Conservation (phyloP, 2,797 vertebrate genomes). For the Novumbra hubbsi region DNA sequence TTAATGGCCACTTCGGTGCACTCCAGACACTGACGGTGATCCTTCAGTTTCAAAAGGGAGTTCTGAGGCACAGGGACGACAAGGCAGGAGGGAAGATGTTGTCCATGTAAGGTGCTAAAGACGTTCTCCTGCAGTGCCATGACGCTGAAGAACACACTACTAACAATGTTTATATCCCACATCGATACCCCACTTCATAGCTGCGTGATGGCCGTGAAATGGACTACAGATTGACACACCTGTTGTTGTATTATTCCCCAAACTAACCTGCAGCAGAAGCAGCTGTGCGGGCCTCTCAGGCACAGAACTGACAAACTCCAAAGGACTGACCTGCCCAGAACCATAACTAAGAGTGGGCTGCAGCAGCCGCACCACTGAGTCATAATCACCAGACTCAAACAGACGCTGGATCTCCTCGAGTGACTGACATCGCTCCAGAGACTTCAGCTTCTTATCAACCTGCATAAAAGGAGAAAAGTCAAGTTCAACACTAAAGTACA, state of each 20-base stretch:
- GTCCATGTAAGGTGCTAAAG: background rate
- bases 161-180: background rate
- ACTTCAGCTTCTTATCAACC: constrained; percentile 96
- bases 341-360: constrained; percentile 85
- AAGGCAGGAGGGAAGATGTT: background rate
- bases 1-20: constrained; percentile 89
- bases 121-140: background rate
- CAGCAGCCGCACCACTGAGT: constrained; percentile 87
- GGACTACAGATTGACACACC: background rate
- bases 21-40: constrained; percentile 88
- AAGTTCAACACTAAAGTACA: background rate
- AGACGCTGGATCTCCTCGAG: constrained; percentile 96
- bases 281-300: constrained; percentile 95
- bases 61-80: constrained; percentile 69
- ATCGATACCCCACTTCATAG: background rate
- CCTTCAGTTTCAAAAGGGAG: constrained; percentile 84
- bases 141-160: background rate
- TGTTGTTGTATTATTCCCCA: background rate
- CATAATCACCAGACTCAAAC: constrained; percentile 87
- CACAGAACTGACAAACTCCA: constrained; percentile 90
- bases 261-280: constrained; percentile 72
- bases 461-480: constrained; percentile 46
- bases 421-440: constrained; percentile 95
- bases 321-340: constrained; percentile 77
- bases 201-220: background rate